These are phyloP conservation scores for Equus przewalskii DNA, from an alignment of 2,113 vertebrate species.

Conservation along the genomic window DNA sequence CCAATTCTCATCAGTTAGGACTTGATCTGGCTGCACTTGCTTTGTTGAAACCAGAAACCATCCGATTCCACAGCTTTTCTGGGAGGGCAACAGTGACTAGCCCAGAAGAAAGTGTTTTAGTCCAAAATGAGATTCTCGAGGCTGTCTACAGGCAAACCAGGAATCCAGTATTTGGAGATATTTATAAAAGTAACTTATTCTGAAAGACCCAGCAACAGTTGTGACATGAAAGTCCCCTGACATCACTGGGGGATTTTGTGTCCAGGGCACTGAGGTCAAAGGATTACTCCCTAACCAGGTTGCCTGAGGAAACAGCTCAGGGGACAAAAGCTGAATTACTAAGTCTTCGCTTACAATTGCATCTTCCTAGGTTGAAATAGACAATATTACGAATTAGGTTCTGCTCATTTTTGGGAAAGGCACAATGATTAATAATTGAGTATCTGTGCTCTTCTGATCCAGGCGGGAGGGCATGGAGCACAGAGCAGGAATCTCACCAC, in stretches of 20 bases:
- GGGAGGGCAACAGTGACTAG: background rate
- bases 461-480: background rate
- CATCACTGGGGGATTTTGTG: background rate
- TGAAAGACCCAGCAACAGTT: background rate
- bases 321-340: background rate
- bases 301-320: background rate
- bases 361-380: background rate
- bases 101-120: background rate
- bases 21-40: too few relatives aligned
- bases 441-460: background rate
- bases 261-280: background rate
- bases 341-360: background rate
- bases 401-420: background rate
- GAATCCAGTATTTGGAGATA: accelerated
- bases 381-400: background rate
- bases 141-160: background rate
- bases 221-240: background rate
- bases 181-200: background rate
- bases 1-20: background rate
- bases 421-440: background rate
- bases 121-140: background rate
- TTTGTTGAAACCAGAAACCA: background rate
- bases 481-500: background rate
- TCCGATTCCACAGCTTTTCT: background rate
- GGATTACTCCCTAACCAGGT: background rate